These are phyloP conservation scores for Bombus terrestris DNA, from an alignment of 1,140 invertebrate species.

Conservation along the genomic window DNA sequence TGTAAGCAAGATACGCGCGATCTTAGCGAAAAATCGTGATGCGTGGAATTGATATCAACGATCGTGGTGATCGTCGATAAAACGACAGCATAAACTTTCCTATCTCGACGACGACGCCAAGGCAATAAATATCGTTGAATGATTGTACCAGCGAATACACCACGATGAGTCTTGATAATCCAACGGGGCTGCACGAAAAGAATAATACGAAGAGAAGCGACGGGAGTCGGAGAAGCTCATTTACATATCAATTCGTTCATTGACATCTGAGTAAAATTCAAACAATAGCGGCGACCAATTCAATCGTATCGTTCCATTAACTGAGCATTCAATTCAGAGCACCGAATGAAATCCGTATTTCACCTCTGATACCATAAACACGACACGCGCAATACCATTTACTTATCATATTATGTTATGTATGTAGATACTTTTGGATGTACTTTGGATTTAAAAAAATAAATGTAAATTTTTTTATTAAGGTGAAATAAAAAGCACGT, in stretches of 20 bases:
- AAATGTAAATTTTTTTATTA: no score
- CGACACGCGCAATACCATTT: neutral
- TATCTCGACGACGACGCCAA: neutral
- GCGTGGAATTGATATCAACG: neutral
- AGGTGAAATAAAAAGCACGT: no score
- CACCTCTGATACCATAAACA: neutral
- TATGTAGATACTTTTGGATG: no score
- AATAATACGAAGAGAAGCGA: constrained; percentile 20
- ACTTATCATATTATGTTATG: no score
- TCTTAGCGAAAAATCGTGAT: neutral
- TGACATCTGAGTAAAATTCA: constrained; percentile 2
- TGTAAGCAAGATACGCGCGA: neutral
- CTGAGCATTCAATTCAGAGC: neutral
- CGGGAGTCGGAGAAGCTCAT: neutral
- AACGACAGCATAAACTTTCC: neutral
- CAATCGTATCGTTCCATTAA: constrained; percentile 20
- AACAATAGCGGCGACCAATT: constrained; percentile 9
- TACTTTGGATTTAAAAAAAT: no score
- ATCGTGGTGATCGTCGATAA: neutral
- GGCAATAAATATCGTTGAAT: constrained; percentile 32
- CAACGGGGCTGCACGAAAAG: neutral
- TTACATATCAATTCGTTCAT: constrained; percentile 43
- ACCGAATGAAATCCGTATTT: neutral
- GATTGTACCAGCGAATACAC: neutral
- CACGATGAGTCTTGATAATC: constrained; percentile 35